Conservation (phyloP, 2,888 invertebrate species). For the Amphimallon solstitiale region DNA sequence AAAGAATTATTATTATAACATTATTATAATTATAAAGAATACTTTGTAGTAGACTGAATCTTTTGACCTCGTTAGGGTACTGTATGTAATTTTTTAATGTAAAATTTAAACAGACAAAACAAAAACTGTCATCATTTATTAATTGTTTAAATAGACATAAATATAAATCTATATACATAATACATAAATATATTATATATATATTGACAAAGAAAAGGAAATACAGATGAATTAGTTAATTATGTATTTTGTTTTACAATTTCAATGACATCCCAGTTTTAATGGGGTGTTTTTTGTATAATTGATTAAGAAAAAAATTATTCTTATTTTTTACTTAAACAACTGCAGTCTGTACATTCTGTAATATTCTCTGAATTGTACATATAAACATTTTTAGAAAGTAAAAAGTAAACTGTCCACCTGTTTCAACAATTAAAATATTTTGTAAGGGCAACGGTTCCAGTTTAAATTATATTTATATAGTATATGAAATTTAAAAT, state of each 20-base stretch:
- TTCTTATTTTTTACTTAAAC: constrained; percentile 57
- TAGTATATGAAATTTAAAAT: too few relatives aligned
- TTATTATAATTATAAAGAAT: constrained; percentile 41
- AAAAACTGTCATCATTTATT: constrained; percentile 37
- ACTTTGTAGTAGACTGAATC: constrained; percentile 63
- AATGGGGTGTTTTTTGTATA: constrained; percentile 61
- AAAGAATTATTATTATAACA: constrained; percentile 33
- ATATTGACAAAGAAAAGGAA: constrained; percentile 33
- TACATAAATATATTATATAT: constrained; percentile 39
- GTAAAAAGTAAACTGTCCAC: background rate
- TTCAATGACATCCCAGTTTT: constrained; percentile 62
- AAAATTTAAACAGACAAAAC: constrained; percentile 50
- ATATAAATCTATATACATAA: constrained; percentile 36
- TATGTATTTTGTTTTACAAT: constrained; percentile 35
- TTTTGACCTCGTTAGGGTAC: constrained; percentile 40
- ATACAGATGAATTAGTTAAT: constrained; percentile 33
- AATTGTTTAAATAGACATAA: constrained; percentile 44
- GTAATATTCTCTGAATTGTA: constrained; percentile 55
- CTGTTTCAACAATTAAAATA: background rate
- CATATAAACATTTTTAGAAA: constrained; percentile 1
- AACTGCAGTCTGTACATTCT: constrained; percentile 62
- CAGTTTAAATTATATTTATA: too few relatives aligned
- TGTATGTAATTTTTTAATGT: constrained; percentile 59
- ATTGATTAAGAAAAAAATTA: constrained; percentile 48
- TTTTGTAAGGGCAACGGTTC: background rate